Conservation (phyloP, 2,888 invertebrate genomes). For the Pristionchus arcanus region DNA sequence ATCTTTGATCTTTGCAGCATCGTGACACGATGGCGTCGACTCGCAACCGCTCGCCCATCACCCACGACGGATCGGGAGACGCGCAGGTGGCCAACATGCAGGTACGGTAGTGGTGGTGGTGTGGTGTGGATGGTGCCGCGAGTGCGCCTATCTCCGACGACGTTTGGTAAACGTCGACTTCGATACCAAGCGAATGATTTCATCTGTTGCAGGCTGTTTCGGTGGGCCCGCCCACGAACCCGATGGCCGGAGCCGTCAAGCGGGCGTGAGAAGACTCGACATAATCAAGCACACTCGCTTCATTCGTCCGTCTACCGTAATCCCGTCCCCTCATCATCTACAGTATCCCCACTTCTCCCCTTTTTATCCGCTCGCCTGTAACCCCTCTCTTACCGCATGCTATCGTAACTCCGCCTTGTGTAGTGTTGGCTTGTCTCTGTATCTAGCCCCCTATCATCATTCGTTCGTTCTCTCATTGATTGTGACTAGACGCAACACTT, state of each 20-base stretch:
- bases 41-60: neutral
- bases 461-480: neutral
- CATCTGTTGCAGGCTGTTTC: neutral
- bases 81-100: constrained; percentile 50
- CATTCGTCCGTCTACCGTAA: neutral
- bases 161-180: constrained; percentile 34
- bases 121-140: neutral
- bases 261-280: constrained; percentile 24
- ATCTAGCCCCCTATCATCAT: neutral
- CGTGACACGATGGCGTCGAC: neutral
- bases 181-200: neutral
- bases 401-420: constrained; percentile 13
- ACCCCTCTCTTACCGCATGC: neutral
- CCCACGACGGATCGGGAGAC: constrained; percentile 53
- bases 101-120: neutral
- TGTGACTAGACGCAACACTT: neutral
- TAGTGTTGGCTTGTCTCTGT: neutral
- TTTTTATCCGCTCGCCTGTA: neutral
- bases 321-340: neutral
- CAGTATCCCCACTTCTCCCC: neutral
- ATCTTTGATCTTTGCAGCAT: constrained; percentile 22
- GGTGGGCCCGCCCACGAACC: constrained; percentile 4
- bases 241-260: constrained; percentile 27
- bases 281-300: constrained; percentile 1
- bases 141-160: neutral